phyloP scores from a whole-genome alignment of 2,113 vertebrate genomes.

The Phalacrocorax carbo region DNA sequence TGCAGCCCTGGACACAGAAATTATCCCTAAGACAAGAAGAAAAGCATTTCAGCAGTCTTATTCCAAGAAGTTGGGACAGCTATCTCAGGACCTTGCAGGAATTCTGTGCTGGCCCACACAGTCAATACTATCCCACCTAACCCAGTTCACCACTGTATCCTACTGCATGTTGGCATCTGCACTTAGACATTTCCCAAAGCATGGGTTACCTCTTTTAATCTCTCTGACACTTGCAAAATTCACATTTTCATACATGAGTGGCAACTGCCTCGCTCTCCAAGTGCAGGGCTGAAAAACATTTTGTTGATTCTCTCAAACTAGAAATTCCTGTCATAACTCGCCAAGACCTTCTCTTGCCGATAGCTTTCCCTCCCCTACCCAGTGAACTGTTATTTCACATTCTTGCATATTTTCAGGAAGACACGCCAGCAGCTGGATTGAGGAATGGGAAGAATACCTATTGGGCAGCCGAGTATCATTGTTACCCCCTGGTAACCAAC shows the following conservation, averaged over 20 bases:
- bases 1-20: background rate
- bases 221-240: background rate
- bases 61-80: background rate
- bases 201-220: background rate
- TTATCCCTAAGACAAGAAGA: background rate
- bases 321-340: slow-evolving; percentile 55
- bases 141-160: background rate
- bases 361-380: background rate
- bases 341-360: background rate
- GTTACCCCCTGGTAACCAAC: background rate
- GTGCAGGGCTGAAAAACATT: background rate
- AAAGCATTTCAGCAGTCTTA: background rate
- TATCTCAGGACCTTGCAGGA: background rate
- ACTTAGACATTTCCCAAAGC: background rate
- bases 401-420: slow-evolving; percentile 44
- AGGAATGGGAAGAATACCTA: slow-evolving; percentile 19
- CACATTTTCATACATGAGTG: background rate
- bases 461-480: background rate
- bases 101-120: background rate
- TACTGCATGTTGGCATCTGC: background rate
- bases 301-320: slow-evolving; percentile 13
- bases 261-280: background rate
- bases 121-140: background rate
- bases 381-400: slow-evolving; percentile 19
- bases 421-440: background rate